phyloP scores from a whole-genome alignment of 1,140 invertebrate genomes.

The Achatina immaculata region DNA sequence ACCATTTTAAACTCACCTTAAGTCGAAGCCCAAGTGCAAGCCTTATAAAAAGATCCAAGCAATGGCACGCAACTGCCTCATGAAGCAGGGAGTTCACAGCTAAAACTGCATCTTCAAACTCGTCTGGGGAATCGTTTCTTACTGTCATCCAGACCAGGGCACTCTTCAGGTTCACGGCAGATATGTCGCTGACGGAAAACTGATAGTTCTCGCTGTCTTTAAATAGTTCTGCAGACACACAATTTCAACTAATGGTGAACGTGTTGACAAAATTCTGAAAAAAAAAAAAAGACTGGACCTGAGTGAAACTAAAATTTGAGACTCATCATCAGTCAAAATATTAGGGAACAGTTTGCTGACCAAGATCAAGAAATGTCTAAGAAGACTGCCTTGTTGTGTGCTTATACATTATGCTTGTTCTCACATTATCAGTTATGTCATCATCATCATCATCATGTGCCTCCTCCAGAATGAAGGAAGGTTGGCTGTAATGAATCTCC shows the following conservation, averaged over 20 bases:
- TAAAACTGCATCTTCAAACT: not conserved
- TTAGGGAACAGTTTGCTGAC: no score
- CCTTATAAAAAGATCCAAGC: not conserved
- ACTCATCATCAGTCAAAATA: no score
- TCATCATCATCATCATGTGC: no score
- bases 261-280: no score
- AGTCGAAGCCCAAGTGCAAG: not conserved
- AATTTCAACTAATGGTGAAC: not conserved
- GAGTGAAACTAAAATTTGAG: no score
- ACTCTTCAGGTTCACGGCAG: not conserved
- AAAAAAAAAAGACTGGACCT: no score
- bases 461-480: no score
- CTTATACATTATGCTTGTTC: no score
- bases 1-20: not conserved
- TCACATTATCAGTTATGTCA: no score
- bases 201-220: not conserved
- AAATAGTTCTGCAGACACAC: not conserved
- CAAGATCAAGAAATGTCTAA: no score
- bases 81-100: not conserved
- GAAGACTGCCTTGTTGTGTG: no score
- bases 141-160: constrained; percentile 8
- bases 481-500: no score
- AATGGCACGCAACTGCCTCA: not conserved
- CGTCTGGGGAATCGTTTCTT: not conserved
- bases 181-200: not conserved